Evolutionary conservation across 2,797 vertebrate species (phyloP).

Genomic region (Rhodeus uyekii): DNA sequence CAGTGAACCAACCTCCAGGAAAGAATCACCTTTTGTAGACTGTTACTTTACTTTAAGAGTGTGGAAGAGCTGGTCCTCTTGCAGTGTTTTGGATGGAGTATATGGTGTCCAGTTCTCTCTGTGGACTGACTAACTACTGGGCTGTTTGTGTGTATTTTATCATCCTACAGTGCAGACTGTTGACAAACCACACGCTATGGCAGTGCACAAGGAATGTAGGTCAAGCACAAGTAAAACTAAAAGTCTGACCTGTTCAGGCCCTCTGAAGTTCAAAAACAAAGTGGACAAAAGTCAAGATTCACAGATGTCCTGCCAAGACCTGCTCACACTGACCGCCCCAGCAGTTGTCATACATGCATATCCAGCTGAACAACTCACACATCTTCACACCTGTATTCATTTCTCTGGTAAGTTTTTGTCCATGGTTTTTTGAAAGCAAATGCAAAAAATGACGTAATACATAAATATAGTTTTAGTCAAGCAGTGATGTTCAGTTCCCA

Average conservation of each 20-base stretch:
- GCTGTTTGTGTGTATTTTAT: constrained; percentile 34
- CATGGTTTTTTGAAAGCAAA: background rate
- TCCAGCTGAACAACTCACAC: background rate
- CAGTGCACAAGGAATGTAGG: constrained; percentile 4
- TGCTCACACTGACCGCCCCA: too few relatives aligned
- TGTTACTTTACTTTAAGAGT: too few relatives aligned
- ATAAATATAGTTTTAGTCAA: constrained; percentile 4
- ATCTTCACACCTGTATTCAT: background rate
- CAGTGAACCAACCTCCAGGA: too few relatives aligned
- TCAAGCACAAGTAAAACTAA: constrained; percentile 26
- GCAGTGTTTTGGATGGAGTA: background rate
- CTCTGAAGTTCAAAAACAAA: constrained; percentile 28
- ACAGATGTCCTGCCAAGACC: constrained; percentile 28
- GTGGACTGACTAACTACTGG: constrained; percentile 8
- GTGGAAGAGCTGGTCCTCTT: background rate
- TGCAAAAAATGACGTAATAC: background rate
- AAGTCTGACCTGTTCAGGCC: constrained; percentile 19
- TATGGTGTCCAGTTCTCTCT: background rate
- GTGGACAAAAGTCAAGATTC: background rate
- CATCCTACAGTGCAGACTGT: constrained; percentile 29
- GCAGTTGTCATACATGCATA: constrained; percentile 9
- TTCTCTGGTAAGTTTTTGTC: background rate
- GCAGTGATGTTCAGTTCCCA: background rate
- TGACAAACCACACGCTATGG: constrained; percentile 34
- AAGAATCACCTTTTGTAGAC: too few relatives aligned